Base-by-base conservation (phyloP, 2,113 vertebrate species). In the Perccottus glenii region DNA sequence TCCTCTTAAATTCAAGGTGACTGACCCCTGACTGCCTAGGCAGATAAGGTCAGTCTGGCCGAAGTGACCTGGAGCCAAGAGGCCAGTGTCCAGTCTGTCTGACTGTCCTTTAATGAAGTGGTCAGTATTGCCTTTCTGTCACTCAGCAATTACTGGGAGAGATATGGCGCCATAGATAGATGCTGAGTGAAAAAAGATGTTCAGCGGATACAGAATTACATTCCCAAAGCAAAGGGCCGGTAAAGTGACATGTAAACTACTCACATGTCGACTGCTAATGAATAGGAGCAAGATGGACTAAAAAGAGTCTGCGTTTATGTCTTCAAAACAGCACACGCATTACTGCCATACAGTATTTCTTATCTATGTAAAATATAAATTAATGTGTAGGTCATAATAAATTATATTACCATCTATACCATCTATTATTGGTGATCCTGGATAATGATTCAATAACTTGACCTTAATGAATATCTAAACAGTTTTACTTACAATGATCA, bases 121-220 rank as follows among this genome's bases (percentile, higher is more conserved):
- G 92, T 94, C 93, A 93, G 91, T 94, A 96, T 96, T 94, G 96
- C 94, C 93, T 97, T 96, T 95, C 96, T 96, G 95, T 96, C 96
- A 95, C 91, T 95, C 92, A 91, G 90, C 88, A 89, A 92, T 93
- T 93, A 93, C 80, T 36, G 62, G 27, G 68, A 90, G 88, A 92
- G 87, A 92, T 92, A 90, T 89, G 84, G 84, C 73, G 77, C 76
- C 66, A 81, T 78, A 83, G 82, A 90, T 90, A 94, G 89, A 90
- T 90, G 85, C 88, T 91, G 91, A 93, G 93, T 91, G 91, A 93
- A 93, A 91, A 91, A 70, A 85, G 90, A 93, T 92, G 93, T 40
- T 5, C 90, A 66, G 85, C 84, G 80, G 88, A 87, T 90, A 79
- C 79, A 85, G 77, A 92, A 91, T 93, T 87, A 88, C 84, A 88